Evolutionary conservation across 1,140 invertebrate species (phyloP).

Genomic region (Hyles vespertilio): DNA sequence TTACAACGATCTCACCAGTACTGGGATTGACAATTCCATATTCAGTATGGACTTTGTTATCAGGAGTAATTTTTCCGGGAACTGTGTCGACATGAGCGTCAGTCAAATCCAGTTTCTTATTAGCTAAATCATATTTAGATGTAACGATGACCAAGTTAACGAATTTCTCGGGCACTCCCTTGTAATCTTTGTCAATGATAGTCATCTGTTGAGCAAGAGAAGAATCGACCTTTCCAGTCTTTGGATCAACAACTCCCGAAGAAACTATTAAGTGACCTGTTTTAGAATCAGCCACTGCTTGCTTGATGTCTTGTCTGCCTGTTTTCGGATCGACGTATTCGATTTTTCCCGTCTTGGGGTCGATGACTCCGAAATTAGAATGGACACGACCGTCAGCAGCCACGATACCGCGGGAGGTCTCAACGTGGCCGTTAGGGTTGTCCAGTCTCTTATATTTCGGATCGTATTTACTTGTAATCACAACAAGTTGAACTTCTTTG

Average conservation of each 20-base stretch:
- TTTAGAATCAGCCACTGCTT: slow-evolving; percentile 68
- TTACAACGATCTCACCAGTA: slow-evolving; percentile 69
- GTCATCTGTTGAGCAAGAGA: slow-evolving; percentile 77
- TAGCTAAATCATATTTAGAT: slow-evolving; percentile 62
- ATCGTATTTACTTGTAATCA: slow-evolving; percentile 73
- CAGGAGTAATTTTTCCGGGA: slow-evolving; percentile 70
- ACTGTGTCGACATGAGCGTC: slow-evolving; percentile 77
- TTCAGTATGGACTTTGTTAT: slow-evolving; percentile 70
- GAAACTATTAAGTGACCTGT: slow-evolving; percentile 66
- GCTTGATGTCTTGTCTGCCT: slow-evolving; percentile 70
- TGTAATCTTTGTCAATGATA: slow-evolving; percentile 77
- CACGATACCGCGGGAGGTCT: slow-evolving; percentile 64
- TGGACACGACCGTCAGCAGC: slow-evolving; percentile 65
- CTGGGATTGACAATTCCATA: slow-evolving; percentile 73
- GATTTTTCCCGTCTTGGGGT: slow-evolving; percentile 71
- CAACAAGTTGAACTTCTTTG: slow-evolving; percentile 66
- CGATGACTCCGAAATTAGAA: slow-evolving; percentile 74
- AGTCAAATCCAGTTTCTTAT: slow-evolving; percentile 74
- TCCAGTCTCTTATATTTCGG: slow-evolving; percentile 71
- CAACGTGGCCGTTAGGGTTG: slow-evolving; percentile 67
- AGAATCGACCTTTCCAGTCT: slow-evolving; percentile 71
- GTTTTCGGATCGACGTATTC: slow-evolving; percentile 66
- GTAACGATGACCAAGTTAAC: slow-evolving; percentile 78
- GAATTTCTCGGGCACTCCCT: slow-evolving; percentile 39
- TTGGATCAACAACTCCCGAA: slow-evolving; percentile 68